Percentiles rank a stretch among this genome's conserved stretches.
Evolutionary conservation across 2,797 vertebrate genomes (phyloP).

Genomic region (Malurus leucopterus): DNA sequence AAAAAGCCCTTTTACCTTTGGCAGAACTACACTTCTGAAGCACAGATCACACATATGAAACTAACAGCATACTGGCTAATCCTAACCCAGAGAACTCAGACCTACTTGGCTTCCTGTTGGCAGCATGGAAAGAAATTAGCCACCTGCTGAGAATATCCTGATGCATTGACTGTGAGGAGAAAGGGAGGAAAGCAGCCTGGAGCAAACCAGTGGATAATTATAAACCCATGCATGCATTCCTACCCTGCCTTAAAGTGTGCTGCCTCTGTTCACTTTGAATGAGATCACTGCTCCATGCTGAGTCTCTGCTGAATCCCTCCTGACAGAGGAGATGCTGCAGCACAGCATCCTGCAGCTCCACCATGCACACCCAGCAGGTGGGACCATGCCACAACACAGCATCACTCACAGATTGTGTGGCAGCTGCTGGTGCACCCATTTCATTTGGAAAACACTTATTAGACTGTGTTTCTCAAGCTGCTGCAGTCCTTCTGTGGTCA

Average conservation of each 20-base stretch:
- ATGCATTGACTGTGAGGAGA: not conserved
- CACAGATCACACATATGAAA: not conserved
- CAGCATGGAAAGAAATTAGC: not conserved
- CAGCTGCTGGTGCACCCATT: not conserved
- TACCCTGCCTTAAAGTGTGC: not conserved
- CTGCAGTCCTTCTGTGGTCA: not conserved
- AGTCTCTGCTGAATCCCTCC: not conserved
- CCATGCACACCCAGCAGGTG: not conserved
- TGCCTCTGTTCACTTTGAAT: not conserved
- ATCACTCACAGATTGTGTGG: not conserved
- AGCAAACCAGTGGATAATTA: not conserved
- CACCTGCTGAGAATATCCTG: not conserved
- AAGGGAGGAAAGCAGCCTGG: not conserved
- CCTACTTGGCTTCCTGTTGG: not conserved
- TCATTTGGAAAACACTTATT: not conserved
- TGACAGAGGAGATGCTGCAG: not conserved
- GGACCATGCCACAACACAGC: not conserved
- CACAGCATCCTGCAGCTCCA: not conserved
- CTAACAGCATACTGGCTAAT: not conserved
- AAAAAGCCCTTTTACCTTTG: not conserved
- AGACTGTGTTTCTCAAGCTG: not conserved
- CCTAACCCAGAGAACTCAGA: not conserved
- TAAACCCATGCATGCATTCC: not conserved
- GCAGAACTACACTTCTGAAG: not conserved
- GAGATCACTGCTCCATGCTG: not conserved